Conservation (phyloP, 2,888 invertebrate species). For the Orthonychiurus folsomi region DNA sequence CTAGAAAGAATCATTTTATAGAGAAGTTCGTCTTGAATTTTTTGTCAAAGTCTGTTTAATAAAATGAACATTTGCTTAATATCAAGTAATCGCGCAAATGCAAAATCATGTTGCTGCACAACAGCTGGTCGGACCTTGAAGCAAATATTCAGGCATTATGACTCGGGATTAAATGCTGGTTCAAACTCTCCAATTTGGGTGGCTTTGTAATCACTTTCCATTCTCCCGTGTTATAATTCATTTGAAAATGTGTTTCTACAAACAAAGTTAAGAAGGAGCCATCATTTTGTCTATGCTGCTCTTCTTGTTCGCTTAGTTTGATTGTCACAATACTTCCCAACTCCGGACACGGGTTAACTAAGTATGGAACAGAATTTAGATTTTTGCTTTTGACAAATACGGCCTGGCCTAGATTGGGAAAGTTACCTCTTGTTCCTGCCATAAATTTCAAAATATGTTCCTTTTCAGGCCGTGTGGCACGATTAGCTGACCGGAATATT, state of each 20-base stretch:
- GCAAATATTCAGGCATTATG: too few species aligned
- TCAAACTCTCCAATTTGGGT: slow-evolving; percentile 54
- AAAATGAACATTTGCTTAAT: too few species aligned
- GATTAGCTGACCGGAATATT: slow-evolving; percentile 92
- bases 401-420: too few species aligned
- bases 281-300: slow-evolving; percentile 76
- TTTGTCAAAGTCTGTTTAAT: too few species aligned
- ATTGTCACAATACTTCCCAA: slow-evolving; percentile 93
- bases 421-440: slow-evolving; percentile 93
- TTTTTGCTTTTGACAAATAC: too few species aligned
- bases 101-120: too few species aligned
- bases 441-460: slow-evolving; percentile 95
- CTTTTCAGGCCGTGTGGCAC: slow-evolving; percentile 91
- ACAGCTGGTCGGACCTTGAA: too few species aligned
- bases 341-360: slow-evolving; percentile 95
- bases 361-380: too few species aligned
- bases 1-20: too few species aligned
- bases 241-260: slow-evolving; percentile 93
- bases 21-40: too few species aligned
- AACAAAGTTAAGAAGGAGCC: slow-evolving; percentile 67
- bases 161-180: background rate
- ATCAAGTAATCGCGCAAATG: too few species aligned
- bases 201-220: slow-evolving; percentile 93
- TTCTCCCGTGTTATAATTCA: slow-evolving; percentile 96
- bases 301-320: slow-evolving; percentile 83